Evolutionary conservation across 2,797 vertebrate genomes (phyloP).

Genomic region (Anisognathus igniventris): DNA sequence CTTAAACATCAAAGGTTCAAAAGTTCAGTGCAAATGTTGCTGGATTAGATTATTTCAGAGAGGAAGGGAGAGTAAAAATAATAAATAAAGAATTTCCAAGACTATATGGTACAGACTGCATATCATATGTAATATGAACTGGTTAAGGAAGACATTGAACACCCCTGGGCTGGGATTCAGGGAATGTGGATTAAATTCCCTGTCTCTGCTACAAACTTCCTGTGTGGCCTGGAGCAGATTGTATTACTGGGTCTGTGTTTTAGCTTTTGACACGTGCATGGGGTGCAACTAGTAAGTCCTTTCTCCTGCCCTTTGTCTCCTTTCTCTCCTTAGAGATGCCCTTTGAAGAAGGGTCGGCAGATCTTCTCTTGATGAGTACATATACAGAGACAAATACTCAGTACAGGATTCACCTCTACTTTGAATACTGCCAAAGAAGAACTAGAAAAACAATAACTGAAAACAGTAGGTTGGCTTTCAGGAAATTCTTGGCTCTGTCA

Average conservation of each 20-base stretch:
- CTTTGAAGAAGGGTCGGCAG: not conserved
- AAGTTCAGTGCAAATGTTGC: constrained; percentile 17
- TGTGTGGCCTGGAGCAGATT: constrained; percentile 44
- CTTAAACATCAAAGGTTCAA: constrained; percentile 44
- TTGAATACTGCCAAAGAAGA: not conserved
- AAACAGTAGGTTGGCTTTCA: constrained; percentile 2
- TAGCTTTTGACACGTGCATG: not conserved
- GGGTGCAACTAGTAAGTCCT: not conserved
- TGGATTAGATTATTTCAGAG: constrained; percentile 27
- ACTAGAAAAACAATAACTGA: not conserved
- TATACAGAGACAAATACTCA: not conserved
- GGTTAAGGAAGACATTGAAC: not conserved
- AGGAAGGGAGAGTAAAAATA: not conserved
- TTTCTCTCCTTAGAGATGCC: not conserved
- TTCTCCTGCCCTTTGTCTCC: constrained; percentile 9
- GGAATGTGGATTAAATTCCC: constrained; percentile 18
- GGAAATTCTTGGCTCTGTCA: constrained; percentile 40
- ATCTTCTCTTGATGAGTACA: not conserved
- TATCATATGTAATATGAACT: constrained; percentile 25
- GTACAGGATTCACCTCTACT: not conserved
- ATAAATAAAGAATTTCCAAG: not conserved
- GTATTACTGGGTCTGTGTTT: not conserved
- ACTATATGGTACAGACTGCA: not conserved
- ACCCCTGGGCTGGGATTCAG: not conserved
- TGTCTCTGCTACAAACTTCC: constrained; percentile 19